These are phyloP conservation scores for Tetraneura akinire DNA, from an alignment of 1,140 invertebrate species.

Conservation along the genomic window DNA sequence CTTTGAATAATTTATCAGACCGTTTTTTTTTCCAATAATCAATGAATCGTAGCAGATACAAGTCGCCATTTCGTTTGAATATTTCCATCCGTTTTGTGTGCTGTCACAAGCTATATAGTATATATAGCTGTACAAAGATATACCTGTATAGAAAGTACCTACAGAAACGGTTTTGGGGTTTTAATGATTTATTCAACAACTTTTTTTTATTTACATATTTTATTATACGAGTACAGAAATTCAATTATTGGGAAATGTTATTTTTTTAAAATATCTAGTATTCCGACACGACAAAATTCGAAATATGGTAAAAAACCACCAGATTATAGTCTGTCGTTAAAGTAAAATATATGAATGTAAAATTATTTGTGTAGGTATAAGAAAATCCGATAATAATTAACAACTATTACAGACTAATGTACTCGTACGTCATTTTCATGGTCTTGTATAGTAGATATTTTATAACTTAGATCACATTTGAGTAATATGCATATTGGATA, in stretches of 20 bases:
- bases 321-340: too few species aligned
- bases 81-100: not conserved
- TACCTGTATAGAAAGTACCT: too few species aligned
- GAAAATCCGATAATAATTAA: too few species aligned
- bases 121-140: not conserved
- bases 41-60: constrained; percentile 5
- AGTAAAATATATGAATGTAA: too few species aligned
- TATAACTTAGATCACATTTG: too few species aligned
- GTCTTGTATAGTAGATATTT: too few species aligned
- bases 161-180: not conserved
- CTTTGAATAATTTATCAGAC: not conserved
- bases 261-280: not conserved
- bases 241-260: not conserved
- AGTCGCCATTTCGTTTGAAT: constrained; percentile 1
- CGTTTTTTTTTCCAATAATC: constrained; percentile 22
- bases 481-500: too few species aligned
- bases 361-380: too few species aligned
- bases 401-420: too few species aligned
- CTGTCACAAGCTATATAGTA: not conserved
- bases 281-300: not conserved
- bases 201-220: constrained; percentile 4
- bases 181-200: constrained; percentile 9
- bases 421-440: too few species aligned
- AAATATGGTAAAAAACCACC: not conserved
- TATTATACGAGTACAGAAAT: not conserved